Conservation (phyloP, 2,888 invertebrate species). For the Lysandra coridon region DNA sequence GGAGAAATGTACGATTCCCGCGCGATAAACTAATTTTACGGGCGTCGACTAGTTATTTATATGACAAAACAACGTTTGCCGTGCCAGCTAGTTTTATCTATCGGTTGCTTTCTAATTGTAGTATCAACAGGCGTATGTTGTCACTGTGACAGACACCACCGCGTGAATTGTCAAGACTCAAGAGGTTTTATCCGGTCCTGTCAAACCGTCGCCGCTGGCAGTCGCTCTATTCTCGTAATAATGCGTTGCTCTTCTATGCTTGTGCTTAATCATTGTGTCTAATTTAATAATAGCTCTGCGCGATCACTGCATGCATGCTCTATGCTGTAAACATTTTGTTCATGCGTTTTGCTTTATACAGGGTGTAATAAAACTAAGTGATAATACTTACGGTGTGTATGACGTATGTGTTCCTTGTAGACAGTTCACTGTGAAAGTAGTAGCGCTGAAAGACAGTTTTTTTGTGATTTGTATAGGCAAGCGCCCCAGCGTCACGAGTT, state of each 20-base stretch:
- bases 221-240: neutral
- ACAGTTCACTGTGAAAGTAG: no score
- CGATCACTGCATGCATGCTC: neutral
- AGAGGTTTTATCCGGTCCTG: conserved; percentile 1
- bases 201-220: neutral
- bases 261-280: neutral
- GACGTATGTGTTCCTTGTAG: no score
- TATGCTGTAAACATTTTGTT: neutral
- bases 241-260: neutral
- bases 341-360: neutral
- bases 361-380: no score
- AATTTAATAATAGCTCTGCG: conserved; percentile 10
- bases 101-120: neutral
- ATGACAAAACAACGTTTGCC: no score
- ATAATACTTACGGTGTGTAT: no score
- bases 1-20: no score
- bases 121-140: neutral
- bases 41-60: no score
- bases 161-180: neutral
- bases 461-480: no score
- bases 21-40: no score
- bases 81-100: no score
- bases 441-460: no score
- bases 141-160: neutral
- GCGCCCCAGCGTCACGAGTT: no score